phyloP scores from a whole-genome alignment of 23 tunicate species.

The Phallusia fumigata region DNA sequence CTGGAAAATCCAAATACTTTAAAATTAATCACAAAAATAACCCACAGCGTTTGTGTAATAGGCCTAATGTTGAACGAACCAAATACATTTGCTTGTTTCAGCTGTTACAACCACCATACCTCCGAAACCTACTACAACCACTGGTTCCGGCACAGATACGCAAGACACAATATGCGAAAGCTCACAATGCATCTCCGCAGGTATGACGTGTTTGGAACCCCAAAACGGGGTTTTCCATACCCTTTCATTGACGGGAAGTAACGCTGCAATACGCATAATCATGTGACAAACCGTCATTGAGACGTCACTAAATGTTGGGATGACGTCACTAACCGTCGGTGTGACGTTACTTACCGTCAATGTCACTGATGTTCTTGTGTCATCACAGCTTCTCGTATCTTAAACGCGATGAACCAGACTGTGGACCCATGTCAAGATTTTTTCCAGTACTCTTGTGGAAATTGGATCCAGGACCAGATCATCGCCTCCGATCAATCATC shows the following conservation, averaged over 20 bases:
- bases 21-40: no score
- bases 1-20: no score
- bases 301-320: no score
- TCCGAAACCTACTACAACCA: not conserved
- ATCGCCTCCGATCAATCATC: slow-evolving; percentile 79
- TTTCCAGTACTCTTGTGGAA: slow-evolving; percentile 73
- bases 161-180: slow-evolving; percentile 32
- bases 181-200: slow-evolving; percentile 40
- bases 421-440: slow-evolving; percentile 80
- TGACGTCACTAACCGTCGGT: no score
- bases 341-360: no score
- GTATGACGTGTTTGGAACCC: slow-evolving; percentile 29
- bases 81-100: not conserved
- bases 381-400: slow-evolving; percentile 69
- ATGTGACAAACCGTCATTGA: no score
- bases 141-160: not conserved
- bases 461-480: slow-evolving; percentile 72
- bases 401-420: slow-evolving; percentile 56
- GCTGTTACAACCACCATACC: not conserved
- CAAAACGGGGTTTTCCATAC: no score
- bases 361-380: no score
- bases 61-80: no score
- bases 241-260: no score
- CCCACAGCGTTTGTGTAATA: no score
- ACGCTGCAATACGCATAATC: no score